Evolutionary conservation across 1,140 invertebrate species (phyloP), one percentile per base, ranked within the genome.

Genomic region (Drosophila tristis): DNA sequence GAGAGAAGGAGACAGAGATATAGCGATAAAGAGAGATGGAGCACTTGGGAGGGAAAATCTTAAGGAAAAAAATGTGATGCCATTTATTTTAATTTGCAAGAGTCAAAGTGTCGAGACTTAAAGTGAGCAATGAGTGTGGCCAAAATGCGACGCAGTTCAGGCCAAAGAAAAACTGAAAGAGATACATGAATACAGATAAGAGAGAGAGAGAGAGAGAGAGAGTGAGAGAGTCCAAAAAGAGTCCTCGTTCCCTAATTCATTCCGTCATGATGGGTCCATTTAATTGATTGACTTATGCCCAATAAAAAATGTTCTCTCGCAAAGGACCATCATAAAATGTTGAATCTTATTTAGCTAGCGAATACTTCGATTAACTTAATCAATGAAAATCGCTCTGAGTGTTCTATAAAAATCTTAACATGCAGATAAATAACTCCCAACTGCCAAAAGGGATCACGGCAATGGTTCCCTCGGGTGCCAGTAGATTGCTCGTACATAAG

Each of bases 41-140:
- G 70, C 53, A 29, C 53, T 31, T 15, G 42, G n/a, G 42, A 42
- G 29, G 39, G 50, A 61, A 74, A 63, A 55, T 44, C 29, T 54
- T 39, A 23, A 25, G 25, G 42, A 58, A 75, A 77, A 73, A 78
- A 89, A 82, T 80, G 51, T 67, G 75, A 70, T 79, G 79, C 60
- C 64, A 89, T 87, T 87, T 82, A 84, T 87, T 89, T 89, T 84
- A 82, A 87, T 87, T 87, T 87, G 72, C 64, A 39, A 39, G 63
- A 79, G 79, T 74, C 75, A 89, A 81, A 87, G 72, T 78, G 82
- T 79, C 71, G 55, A 68, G 82, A 71, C 71, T 73, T 82, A 87
- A 66, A 79, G 61, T 78, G 78, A 75, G 59, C 64, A 74, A 81
- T 64, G 82, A 81, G 64, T 61, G 61, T 16, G 65, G 48, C 59